A percentile compares a stretch with the other conserved stretches of the same genome.
Conservation (phyloP, 2,888 invertebrate genomes). For the Tetramorium bicarinatum region DNA sequence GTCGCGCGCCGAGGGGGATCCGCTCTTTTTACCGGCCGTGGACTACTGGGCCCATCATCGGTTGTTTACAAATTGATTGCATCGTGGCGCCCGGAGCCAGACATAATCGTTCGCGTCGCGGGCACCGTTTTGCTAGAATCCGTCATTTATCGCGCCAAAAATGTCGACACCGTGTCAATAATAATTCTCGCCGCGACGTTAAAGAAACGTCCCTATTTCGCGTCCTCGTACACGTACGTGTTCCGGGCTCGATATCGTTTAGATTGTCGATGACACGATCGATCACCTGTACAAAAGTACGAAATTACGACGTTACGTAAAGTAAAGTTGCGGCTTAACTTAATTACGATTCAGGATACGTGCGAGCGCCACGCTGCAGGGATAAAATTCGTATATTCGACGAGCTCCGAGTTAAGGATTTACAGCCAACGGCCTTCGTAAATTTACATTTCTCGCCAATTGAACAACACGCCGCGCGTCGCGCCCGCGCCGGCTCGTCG, state of each 20-base stretch:
- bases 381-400: slow-evolving; percentile 31
- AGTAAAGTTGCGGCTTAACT: neutral
- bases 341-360: slow-evolving; percentile 17
- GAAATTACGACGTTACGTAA: neutral
- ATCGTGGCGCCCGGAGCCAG: slow-evolving; percentile 53
- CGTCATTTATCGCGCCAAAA: slow-evolving; percentile 27
- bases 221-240: neutral
- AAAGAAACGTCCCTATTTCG: neutral
- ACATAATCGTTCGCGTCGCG: slow-evolving; percentile 18
- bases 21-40: slow-evolving; percentile 61
- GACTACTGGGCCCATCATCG: slow-evolving; percentile 43
- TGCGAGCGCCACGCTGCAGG: neutral
- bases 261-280: slow-evolving; percentile 9
- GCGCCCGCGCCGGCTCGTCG: too few relatives aligned
- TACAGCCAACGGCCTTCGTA: slow-evolving; percentile 22
- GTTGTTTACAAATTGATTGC: slow-evolving; percentile 76
- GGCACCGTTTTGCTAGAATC: slow-evolving; percentile 55
- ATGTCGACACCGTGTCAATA: neutral
- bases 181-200: slow-evolving; percentile 8
- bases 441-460: slow-evolving; percentile 37
- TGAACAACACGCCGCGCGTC: slow-evolving; percentile 39
- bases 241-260: neutral
- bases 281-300: neutral
- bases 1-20: slow-evolving; percentile 56
- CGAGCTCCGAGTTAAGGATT: slow-evolving; percentile 25